Conservation (phyloP, 2,888 invertebrate genomes). For the Lepidochitona cinerea region DNA sequence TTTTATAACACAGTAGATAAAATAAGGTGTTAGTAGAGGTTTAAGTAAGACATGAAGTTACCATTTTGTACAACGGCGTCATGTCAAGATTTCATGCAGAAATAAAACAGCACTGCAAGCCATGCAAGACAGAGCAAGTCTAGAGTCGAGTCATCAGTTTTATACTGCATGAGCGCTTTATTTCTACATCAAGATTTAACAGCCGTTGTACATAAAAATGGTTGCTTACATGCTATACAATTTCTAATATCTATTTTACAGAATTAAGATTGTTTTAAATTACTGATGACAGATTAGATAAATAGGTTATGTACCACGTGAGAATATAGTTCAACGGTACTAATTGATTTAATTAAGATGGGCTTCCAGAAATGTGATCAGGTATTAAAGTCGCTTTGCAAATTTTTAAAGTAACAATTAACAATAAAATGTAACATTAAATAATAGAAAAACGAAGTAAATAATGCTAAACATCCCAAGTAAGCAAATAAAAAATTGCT, state of each 20-base stretch:
- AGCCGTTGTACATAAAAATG: background rate
- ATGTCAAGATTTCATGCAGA: slow-evolving; percentile 1
- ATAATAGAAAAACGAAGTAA: no score
- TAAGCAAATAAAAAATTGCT: no score
- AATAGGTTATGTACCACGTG: no score
- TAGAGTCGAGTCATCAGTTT: background rate
- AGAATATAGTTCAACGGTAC: no score
- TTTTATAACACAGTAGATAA: no score
- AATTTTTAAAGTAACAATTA: no score
- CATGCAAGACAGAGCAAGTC: background rate
- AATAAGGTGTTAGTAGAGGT: background rate
- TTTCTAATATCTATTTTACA: background rate
- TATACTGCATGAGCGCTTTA: background rate
- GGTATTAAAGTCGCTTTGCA: no score
- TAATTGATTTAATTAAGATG: no score
- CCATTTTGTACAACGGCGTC: background rate
- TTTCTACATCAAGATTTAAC: background rate
- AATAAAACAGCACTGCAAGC: background rate
- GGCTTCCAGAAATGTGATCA: no score
- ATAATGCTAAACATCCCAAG: no score
- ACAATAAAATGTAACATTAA: no score
- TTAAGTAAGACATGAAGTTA: background rate
- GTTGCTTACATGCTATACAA: background rate
- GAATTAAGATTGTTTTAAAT: background rate
- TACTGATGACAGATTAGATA: background rate